Base-by-base conservation (phyloP, 1,140 invertebrate species). In the Coenobita brevimanus region DNA sequence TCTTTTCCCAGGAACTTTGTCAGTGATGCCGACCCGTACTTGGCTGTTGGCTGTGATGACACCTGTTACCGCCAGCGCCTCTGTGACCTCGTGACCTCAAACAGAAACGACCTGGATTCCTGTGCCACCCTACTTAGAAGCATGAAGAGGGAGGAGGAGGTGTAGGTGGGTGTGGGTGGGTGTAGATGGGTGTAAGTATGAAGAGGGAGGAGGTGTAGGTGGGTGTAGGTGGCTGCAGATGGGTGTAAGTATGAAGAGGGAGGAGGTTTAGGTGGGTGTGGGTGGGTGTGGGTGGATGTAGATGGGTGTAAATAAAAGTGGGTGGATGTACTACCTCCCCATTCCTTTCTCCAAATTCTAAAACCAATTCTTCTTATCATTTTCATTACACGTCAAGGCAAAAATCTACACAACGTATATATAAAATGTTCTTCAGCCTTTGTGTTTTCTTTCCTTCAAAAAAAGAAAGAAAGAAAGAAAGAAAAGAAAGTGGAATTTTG, bases 51-150 rank as follows among this genome's bases (percentile, higher is more conserved):
- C 33, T 87, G 85, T 60, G 85, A 87, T 21, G 85, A 87, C 62
- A 43, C 71, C 30, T 87, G 85, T 38, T 87, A 87, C 78, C 24
- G 80, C n/a, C 76, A 87, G 62, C 64, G 76, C 0, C 85, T 87
- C 0, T 87, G 85, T 50, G 85, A 81, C 24, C 21, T 87, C 17
- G 78, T 87, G 33, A 87, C 85, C 30, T 80, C 85, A 13, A 67
- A 60, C 50, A 80, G 85, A 30, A 87, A 87, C 36, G 36, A 87
- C 24, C 43, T 87, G 10, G 85, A 87, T 50, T 3, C 24, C n/a
- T 87, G 85, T 64, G 24, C 62, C 30, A n/a, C 4, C 30, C 8
- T n/a, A 67, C n/a, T 33, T 6, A n/a, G n/a, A 33, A n/a, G 62
- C 8, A 24, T n/a, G n/a, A 67, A n/a, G n/a, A n/a, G n/a, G 62